Percentiles rank a stretch among this genome's conserved stretches.
Evolutionary conservation across 92 coral and sea anemone species (phyloP).

Genomic region (Paragorgia papillata): DNA sequence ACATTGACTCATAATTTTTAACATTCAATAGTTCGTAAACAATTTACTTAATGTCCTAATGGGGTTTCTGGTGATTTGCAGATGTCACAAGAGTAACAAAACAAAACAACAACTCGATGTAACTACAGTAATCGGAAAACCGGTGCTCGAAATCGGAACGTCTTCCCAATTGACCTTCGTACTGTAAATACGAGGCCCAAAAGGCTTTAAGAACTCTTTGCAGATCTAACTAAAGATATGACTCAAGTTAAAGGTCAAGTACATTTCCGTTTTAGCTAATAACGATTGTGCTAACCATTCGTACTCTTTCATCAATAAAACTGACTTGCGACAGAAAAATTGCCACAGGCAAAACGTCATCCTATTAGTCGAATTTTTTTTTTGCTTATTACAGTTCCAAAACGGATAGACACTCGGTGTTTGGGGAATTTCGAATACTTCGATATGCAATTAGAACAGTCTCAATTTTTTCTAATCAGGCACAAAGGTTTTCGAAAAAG

Average conservation of each 20-base stretch:
- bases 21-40: background rate
- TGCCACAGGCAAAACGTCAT: constrained; percentile 34
- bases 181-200: background rate
- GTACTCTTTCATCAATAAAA: constrained; percentile 25
- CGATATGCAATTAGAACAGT: no score
- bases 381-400: background rate
- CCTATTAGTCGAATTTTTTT: background rate
- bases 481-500: no score
- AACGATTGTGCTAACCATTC: background rate
- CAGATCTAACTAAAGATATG: background rate
- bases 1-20: background rate
- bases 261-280: constrained; percentile 13
- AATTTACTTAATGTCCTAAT: background rate
- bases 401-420: background rate
- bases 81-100: background rate
- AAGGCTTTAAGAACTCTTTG: background rate
- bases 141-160: background rate
- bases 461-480: no score
- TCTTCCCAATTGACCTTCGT: background rate
- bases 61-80: background rate
- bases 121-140: background rate
- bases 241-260: constrained; percentile 10
- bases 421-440: no score
- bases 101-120: no score
- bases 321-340: constrained; percentile 23